A percentile compares a stretch with the other conserved stretches of the same genome.
phyloP scores from a whole-genome alignment of 1,140 invertebrate genomes.

The Halictus rubicundus region DNA sequence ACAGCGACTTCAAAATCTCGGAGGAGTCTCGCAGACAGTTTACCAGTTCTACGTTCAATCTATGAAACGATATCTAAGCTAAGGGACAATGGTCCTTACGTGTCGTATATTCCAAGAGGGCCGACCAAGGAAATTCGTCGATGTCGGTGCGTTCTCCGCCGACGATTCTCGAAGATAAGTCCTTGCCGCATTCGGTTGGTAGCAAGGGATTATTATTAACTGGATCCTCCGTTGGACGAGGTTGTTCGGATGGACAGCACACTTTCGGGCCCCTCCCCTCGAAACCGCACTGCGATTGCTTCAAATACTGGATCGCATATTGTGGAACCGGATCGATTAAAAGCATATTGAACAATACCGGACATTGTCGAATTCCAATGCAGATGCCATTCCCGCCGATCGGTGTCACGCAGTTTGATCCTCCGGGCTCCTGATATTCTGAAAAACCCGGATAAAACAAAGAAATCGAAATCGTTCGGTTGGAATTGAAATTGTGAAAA shows the following conservation, averaged over 20 bases:
- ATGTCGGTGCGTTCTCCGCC: conserved; percentile 84
- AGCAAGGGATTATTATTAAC: conserved; percentile 62
- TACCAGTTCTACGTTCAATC: too few relatives aligned
- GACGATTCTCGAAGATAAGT: conserved; percentile 80
- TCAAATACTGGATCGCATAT: conserved; percentile 67
- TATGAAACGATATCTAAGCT: too few relatives aligned
- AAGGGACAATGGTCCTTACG: too few relatives aligned
- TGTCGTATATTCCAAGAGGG: conserved; percentile 81
- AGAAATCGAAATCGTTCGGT: neutral
- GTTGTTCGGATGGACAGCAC: too few relatives aligned
- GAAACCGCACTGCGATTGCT: conserved; percentile 77
- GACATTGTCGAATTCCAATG: conserved; percentile 73
- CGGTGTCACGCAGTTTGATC: conserved; percentile 68
- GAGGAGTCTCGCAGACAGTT: too few relatives aligned
- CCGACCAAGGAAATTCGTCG: conserved; percentile 88
- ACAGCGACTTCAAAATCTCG: too few relatives aligned
- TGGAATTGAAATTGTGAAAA: too few relatives aligned
- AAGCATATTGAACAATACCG: conserved; percentile 58
- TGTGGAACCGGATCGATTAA: conserved; percentile 24
- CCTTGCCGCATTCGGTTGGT: conserved; percentile 70
- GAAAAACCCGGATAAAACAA: neutral
- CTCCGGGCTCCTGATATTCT: conserved; percentile 21
- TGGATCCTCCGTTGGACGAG: too few relatives aligned
- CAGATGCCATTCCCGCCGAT: conserved; percentile 72
- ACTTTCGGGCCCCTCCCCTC: conserved; percentile 72